phyloP scores from a whole-genome alignment of 2,797 vertebrate species.

The Muscicapa striata region DNA sequence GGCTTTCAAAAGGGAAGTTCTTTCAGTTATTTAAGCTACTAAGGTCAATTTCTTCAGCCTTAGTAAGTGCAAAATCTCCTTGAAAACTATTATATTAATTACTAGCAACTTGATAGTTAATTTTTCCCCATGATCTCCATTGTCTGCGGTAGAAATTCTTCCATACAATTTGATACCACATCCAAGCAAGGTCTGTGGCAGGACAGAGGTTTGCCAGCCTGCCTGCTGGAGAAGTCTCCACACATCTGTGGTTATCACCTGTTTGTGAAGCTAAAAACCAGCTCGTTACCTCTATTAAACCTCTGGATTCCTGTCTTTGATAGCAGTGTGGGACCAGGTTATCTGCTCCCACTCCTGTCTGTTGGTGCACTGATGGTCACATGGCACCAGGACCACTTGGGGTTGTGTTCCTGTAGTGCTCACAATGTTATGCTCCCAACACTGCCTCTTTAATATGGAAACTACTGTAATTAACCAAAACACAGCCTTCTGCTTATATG shows the following conservation, averaged over 20 bases:
- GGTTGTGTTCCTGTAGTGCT: not conserved
- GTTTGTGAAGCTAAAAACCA: not conserved
- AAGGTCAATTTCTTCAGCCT: not conserved
- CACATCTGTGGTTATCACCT: not conserved
- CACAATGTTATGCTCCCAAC: not conserved
- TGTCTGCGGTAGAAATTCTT: not conserved
- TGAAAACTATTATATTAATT: not conserved
- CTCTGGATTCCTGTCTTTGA: not conserved
- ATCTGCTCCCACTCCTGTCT: not conserved
- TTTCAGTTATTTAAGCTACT: not conserved
- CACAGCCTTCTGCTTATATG: not conserved
- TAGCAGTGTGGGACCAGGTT: not conserved
- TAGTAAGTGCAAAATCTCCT: not conserved
- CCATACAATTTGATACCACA: not conserved
- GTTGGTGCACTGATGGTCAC: rapidly evolving
- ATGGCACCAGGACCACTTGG: too few relatives aligned
- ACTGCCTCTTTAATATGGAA: not conserved
- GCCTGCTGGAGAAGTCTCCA: not conserved
- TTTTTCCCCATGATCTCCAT: not conserved
- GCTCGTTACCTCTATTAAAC: rapidly evolving
- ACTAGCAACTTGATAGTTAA: not conserved
- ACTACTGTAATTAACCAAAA: not conserved
- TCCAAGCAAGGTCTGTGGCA: not conserved
- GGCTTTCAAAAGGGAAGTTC: not conserved
- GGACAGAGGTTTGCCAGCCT: not conserved